These are phyloP conservation scores for Neuroterus valhalla DNA, from an alignment of 1,140 invertebrate species.

Conservation along the genomic window DNA sequence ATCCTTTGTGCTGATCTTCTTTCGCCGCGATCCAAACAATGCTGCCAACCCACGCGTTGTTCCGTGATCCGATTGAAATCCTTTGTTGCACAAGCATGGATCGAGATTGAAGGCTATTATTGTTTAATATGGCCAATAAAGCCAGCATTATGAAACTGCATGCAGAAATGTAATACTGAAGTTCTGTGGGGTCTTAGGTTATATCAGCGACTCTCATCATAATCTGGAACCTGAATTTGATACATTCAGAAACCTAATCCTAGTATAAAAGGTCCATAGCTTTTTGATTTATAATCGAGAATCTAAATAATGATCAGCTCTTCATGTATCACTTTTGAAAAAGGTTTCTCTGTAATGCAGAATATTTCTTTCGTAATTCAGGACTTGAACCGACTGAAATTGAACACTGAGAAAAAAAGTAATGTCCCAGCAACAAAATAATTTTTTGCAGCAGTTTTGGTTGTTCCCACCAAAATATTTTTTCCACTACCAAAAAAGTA, in stretches of 20 bases:
- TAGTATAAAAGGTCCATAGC: conserved; percentile 23
- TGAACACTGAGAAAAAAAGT: too few relatives aligned
- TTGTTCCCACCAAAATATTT: too few relatives aligned
- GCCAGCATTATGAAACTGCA: conserved; percentile 28
- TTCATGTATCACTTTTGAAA: not conserved
- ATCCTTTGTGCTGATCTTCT: conserved; percentile 30
- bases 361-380: not conserved
- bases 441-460: too few relatives aligned
- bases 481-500: too few relatives aligned
- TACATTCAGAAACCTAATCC: conserved; percentile 19
- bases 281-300: conserved; percentile 5
- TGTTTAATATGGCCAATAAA: conserved; percentile 39
- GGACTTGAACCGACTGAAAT: too few relatives aligned
- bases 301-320: not conserved
- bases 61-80: conserved; percentile 27
- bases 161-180: conserved; percentile 30
- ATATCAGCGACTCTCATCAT: conserved; percentile 28
- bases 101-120: conserved; percentile 37
- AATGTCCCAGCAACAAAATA: too few relatives aligned
- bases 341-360: not conserved
- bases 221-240: conserved; percentile 13
- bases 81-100: conserved; percentile 31
- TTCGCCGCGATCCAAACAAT: conserved; percentile 30
- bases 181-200: conserved; percentile 27
- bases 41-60: conserved; percentile 32